Evolutionary conservation across 2,888 invertebrate species (phyloP), one percentile per base, ranked within the genome.

Genomic region (Agriopis leucophaearia): DNA sequence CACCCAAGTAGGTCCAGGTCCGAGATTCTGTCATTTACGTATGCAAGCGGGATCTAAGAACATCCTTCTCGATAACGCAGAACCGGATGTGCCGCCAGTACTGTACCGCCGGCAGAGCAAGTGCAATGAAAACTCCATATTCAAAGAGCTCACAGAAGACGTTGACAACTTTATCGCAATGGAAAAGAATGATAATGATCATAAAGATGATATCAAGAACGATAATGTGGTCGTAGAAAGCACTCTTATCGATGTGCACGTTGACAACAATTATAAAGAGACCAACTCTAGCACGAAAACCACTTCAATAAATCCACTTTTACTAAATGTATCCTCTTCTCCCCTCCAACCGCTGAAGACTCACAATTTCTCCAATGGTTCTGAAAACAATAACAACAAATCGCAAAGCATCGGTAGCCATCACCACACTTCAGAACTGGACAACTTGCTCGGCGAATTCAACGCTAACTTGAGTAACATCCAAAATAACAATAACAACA

Each of bases 11-110:
- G 94, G 94, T 1, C 94, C 94, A 12, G 97, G 97, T 0, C 97
- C 97, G 1, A 94, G 97, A 71, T 96, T 96, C 78, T 97, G 97
- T 80, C 96, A 97, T 60, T 94, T 97, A 81, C 94, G 97, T 45
- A 94, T 97, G 78, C 97, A 97, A 79, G 96, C 96, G 8, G 97
- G 97, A 8, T 96, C 97, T 12, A 97, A 96, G 82, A 97, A 97
- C 84, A 97, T 97, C 78, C 89, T 97, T 7, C 90, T 97, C 35
- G 97, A 97, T 85, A 97, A 97, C 78, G 96, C 96, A 42, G 96
- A 96, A 76, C 95, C 96, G 52, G 95, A 95, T 73, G 95, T 96
- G 38, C 95, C 96, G 13, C 97, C 97, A 0, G 95, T 97, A 42
- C 89, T 97, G 48, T 97, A 97, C 78, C 96, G 96, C 69, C 91